These are phyloP conservation scores for Trachemys scripta DNA, from an alignment of 2,113 vertebrate genomes.

Conservation along the genomic window DNA sequence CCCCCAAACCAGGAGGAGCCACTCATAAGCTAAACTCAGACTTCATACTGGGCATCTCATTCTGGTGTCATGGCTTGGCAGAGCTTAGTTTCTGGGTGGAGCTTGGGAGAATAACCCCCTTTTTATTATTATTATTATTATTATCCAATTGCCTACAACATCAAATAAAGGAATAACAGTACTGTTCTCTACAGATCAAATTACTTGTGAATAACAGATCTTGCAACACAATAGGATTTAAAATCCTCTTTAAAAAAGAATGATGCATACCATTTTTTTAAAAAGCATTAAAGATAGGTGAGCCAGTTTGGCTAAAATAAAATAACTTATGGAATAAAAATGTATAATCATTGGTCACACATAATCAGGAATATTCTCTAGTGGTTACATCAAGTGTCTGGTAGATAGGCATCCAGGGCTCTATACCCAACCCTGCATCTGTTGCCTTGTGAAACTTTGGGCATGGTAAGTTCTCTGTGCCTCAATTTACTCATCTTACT, in stretches of 20 bases:
- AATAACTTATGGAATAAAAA: background rate
- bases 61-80: background rate
- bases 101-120: background rate
- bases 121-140: no score
- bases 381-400: background rate
- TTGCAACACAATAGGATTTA: background rate
- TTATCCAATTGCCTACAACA: background rate
- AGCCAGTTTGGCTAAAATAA: background rate
- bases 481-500: background rate
- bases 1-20: background rate
- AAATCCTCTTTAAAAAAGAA: background rate
- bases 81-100: background rate
- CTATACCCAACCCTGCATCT: background rate
- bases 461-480: background rate
- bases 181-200: background rate
- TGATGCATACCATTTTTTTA: background rate
- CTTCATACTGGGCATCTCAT: background rate
- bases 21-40: background rate
- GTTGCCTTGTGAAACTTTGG: background rate
- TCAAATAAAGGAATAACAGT: background rate
- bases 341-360: background rate
- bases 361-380: background rate
- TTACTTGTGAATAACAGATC: background rate
- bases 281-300: background rate
- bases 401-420: fast-evolving